These are phyloP conservation scores for Silurus lanzhouensis DNA, from an alignment of 2,797 vertebrate genomes.

Conservation along the genomic window DNA sequence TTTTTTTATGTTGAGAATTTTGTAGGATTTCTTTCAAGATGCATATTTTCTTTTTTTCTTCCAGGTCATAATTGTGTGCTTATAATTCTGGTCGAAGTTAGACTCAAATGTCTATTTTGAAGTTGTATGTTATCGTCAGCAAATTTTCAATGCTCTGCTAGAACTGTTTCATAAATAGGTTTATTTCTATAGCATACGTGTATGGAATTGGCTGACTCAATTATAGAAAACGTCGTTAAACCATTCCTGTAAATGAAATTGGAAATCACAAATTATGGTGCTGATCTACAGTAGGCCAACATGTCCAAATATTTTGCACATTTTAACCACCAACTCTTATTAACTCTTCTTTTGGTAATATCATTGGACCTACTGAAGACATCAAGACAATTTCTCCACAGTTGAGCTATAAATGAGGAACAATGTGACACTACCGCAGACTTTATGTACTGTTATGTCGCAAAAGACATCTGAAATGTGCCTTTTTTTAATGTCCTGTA, in stretches of 20 bases:
- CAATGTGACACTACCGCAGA: conserved; percentile 21
- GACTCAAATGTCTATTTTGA: conserved; percentile 7
- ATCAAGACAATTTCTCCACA: conserved; percentile 14
- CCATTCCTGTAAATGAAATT: not conserved
- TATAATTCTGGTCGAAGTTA: conserved; percentile 33
- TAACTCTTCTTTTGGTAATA: conserved; percentile 14
- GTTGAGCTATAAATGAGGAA: not conserved
- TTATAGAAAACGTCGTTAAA: not conserved
- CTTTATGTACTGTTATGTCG: conserved; percentile 5
- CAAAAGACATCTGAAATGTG: conserved; percentile 55
- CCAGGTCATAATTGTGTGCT: not conserved
- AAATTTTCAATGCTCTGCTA: not conserved
- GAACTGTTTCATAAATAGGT: not conserved
- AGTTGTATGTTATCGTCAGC: not conserved
- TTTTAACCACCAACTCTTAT: conserved; percentile 53
- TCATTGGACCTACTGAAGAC: conserved; percentile 15
- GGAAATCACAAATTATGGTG: conserved; percentile 3
- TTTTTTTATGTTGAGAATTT: conserved; percentile 20
- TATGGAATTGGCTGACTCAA: not conserved
- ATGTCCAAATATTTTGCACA: conserved; percentile 72
- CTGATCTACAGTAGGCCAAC: conserved; percentile 28
- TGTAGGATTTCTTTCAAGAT: conserved; percentile 12
- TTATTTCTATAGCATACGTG: not conserved
- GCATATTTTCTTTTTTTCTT: conserved; percentile 28
- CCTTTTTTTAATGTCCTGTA: conserved; percentile 58